Percentiles rank a stretch among this genome's conserved stretches.
Evolutionary conservation across 2,113 vertebrate genomes (phyloP).

Genomic region (Charadrius vociferus): DNA sequence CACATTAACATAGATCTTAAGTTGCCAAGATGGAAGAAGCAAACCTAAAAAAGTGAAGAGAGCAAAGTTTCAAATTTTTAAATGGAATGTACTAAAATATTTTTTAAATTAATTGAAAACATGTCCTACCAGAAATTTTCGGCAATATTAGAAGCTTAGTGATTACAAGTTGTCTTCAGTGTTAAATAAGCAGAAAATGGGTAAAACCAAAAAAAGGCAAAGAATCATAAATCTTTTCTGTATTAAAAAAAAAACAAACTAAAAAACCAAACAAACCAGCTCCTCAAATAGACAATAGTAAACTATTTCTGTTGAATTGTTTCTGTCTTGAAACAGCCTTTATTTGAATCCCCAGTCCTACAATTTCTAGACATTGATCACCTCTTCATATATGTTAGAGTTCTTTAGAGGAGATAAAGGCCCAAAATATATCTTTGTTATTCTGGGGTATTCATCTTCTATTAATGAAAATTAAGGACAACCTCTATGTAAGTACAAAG

Average conservation of each 20-base stretch:
- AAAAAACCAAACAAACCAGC: neutral
- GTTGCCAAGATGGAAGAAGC: neutral
- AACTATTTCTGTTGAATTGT: neutral
- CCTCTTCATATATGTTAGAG: neutral
- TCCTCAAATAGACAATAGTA: neutral
- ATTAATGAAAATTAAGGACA: neutral
- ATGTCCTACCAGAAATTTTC: neutral
- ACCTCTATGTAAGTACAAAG: neutral
- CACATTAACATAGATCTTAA: neutral
- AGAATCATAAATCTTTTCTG: neutral
- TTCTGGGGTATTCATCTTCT: neutral
- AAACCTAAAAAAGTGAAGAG: neutral
- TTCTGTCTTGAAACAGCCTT: neutral
- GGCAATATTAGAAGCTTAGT: conserved; percentile 6
- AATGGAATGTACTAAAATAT: neutral
- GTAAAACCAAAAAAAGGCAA: neutral
- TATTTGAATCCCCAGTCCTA: neutral
- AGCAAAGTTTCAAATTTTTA: neutral
- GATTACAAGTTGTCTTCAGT: neutral
- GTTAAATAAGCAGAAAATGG: neutral
- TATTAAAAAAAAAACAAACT: neutral
- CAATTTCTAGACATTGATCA: neutral
- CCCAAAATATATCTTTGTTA: neutral
- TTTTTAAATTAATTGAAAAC: neutral
- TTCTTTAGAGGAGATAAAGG: neutral